phyloP scores from a whole-genome alignment of 2,888 invertebrate genomes.

The Melieria picta region DNA sequence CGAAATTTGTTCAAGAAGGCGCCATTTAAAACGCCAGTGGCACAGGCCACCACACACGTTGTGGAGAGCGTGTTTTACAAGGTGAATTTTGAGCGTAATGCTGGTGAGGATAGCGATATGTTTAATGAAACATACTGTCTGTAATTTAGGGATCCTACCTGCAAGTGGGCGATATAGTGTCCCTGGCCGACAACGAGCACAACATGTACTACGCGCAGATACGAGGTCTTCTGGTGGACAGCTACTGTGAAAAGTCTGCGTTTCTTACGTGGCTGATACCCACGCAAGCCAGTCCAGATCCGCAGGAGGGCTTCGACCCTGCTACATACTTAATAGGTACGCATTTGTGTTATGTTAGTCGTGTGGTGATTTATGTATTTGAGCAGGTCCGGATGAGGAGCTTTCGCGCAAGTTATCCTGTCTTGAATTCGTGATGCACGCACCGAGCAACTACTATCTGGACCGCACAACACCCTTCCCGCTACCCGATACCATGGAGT shows the following conservation, averaged over 20 bases:
- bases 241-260: constrained; percentile 93
- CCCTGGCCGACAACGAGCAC: constrained; percentile 79
- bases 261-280: constrained; percentile 92
- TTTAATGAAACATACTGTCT: background rate
- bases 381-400: constrained; percentile 86
- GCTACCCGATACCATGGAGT: constrained; percentile 65
- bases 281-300: constrained; percentile 81
- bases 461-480: constrained; percentile 82
- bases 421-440: constrained; percentile 93
- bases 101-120: background rate
- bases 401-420: constrained; percentile 84
- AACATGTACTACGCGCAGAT: constrained; percentile 90
- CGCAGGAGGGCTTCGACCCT: constrained; percentile 84
- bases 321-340: constrained; percentile 88
- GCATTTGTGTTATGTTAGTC: constrained; percentile 1
- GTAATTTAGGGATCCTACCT: constrained; percentile 71
- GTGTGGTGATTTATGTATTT: background rate
- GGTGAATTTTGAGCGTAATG: constrained; percentile 60
- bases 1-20: constrained; percentile 81
- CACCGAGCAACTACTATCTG: constrained; percentile 90
- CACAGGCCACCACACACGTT: constrained; percentile 84
- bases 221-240: constrained; percentile 87
- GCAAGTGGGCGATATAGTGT: constrained; percentile 92
- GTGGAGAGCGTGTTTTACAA: constrained; percentile 81
- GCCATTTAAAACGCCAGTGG: constrained; percentile 82